phyloP scores from a whole-genome alignment of 2,888 invertebrate species.

The Watsonalla cultraria region DNA sequence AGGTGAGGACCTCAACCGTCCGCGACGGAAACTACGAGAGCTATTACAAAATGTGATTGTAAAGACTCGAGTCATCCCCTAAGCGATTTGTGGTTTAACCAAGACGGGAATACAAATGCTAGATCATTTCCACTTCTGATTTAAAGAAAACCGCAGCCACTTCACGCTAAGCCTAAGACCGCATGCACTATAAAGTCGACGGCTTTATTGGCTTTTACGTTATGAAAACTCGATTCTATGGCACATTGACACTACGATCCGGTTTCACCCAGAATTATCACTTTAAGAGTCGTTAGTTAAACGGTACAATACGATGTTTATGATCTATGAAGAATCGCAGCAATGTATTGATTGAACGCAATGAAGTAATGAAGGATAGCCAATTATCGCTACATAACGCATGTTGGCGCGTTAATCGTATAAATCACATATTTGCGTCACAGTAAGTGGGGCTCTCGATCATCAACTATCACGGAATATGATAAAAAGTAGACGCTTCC shows the following conservation, averaged over 20 bases:
- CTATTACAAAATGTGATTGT: constrained; percentile 46
- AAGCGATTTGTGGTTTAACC: constrained; percentile 60
- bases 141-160: constrained; percentile 58
- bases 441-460: constrained; percentile 54
- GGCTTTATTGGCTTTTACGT: constrained; percentile 30
- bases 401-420: constrained; percentile 38
- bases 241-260: constrained; percentile 4
- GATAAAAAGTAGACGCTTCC: constrained; percentile 41
- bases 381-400: constrained; percentile 37
- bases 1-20: constrained; percentile 53
- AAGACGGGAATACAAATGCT: constrained; percentile 46
- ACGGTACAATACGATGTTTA: too few species aligned
- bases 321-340: background rate
- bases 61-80: constrained; percentile 42
- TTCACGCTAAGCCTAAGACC: constrained; percentile 35
- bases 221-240: constrained; percentile 20
- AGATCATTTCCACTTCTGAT: constrained; percentile 64
- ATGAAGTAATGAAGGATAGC: constrained; percentile 17
- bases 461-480: constrained; percentile 58
- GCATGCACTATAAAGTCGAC: constrained; percentile 20
- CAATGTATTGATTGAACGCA: background rate
- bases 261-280: too few species aligned
- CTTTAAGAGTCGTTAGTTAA: too few species aligned
- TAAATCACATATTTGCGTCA: constrained; percentile 52
- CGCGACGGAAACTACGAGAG: constrained; percentile 40